Evolutionary conservation across 2,113 vertebrate species (phyloP).

Genomic region (Progne subis): DNA sequence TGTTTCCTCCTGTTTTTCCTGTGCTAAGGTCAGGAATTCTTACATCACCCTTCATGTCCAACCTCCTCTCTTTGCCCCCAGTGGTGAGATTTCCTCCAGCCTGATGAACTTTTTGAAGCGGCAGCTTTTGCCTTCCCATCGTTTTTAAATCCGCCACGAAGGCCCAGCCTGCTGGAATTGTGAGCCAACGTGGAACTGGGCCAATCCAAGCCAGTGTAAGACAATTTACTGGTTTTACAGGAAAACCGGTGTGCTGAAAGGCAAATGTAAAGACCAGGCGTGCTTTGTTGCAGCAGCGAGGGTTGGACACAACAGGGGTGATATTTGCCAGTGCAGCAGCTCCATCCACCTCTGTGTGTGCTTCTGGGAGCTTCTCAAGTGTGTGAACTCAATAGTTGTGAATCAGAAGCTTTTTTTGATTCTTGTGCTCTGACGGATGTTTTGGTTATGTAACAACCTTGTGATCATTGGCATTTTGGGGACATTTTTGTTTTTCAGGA

Average conservation of each 20-base stretch:
- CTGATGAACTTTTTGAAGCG: background rate
- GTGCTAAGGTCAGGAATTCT: conserved; percentile 34
- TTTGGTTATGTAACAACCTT: background rate
- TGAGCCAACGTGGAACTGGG: background rate
- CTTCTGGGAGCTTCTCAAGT: background rate
- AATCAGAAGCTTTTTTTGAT: background rate
- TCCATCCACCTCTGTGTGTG: background rate
- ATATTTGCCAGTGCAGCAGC: fast-evolving
- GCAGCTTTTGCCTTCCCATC: background rate
- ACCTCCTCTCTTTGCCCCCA: background rate
- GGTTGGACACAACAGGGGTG: background rate
- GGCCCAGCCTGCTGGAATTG: background rate
- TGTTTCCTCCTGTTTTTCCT: conserved; percentile 50
- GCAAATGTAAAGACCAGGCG: background rate
- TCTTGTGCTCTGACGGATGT: background rate
- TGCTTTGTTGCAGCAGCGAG: background rate
- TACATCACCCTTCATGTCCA: background rate
- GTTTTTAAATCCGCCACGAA: background rate
- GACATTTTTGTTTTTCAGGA: background rate
- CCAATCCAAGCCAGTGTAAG: background rate
- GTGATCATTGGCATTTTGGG: background rate
- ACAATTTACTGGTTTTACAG: background rate
- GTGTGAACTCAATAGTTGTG: background rate
- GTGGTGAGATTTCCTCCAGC: background rate
- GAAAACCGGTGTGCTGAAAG: background rate